Percentiles rank a stretch among this genome's conserved stretches.
Evolutionary conservation across 2,113 vertebrate genomes (phyloP).

Genomic region (Zosterops japonicus): DNA sequence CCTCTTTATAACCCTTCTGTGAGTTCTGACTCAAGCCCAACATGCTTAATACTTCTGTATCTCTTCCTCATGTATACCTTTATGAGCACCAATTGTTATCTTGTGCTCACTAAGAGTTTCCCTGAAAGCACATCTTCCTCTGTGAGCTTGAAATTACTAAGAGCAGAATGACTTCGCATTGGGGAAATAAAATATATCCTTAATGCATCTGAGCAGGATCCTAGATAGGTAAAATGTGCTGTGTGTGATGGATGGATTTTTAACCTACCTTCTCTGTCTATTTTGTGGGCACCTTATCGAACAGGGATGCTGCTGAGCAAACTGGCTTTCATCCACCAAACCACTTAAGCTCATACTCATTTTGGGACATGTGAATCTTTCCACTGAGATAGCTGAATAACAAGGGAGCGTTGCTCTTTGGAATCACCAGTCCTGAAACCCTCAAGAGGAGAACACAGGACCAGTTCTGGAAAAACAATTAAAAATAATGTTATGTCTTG

Average conservation of each 20-base stretch:
- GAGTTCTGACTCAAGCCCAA: background rate
- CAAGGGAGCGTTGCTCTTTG: background rate
- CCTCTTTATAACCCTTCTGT: background rate
- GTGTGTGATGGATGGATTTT: background rate
- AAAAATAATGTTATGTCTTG: background rate
- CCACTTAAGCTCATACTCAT: background rate
- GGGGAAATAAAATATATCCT: background rate
- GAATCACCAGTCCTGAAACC: background rate
- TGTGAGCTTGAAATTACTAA: background rate
- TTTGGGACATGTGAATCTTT: background rate
- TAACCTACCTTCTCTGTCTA: background rate
- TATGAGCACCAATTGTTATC: background rate
- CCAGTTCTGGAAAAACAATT: background rate
- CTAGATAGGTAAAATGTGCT: background rate
- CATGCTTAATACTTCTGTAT: background rate
- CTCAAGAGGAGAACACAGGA: background rate
- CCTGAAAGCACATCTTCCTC: background rate
- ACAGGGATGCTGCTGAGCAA: background rate
- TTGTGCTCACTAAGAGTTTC: background rate
- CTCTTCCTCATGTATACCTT: background rate
- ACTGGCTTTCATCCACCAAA: conserved; percentile 6
- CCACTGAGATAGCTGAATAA: background rate
- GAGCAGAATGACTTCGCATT: conserved; percentile 47
- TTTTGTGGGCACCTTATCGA: background rate
- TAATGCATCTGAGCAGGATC: background rate